phyloP scores from a whole-genome alignment of 2,797 vertebrate species.

The Scleropages formosus region DNA sequence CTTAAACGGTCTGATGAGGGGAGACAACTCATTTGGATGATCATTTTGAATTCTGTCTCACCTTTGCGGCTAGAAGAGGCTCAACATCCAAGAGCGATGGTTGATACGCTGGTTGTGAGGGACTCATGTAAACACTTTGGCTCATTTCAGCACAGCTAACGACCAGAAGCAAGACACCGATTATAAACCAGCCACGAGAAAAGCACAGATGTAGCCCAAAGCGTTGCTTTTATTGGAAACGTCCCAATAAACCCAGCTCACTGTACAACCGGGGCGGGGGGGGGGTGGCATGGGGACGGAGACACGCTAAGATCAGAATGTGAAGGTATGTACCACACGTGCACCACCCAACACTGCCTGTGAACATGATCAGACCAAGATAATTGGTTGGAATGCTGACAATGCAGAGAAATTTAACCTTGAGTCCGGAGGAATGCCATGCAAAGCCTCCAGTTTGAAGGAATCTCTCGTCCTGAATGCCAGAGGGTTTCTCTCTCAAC shows the following conservation, averaged over 20 bases:
- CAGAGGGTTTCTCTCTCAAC: slow-evolving; percentile 26
- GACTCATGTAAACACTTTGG: too few species aligned
- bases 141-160: too few species aligned
- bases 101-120: too few species aligned
- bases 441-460: slow-evolving; percentile 36
- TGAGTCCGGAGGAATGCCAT: slow-evolving; percentile 37
- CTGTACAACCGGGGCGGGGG: too few species aligned
- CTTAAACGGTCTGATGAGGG: too few species aligned
- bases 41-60: too few species aligned
- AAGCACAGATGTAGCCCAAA: slow-evolving; percentile 14
- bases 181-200: neutral
- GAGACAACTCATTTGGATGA: too few species aligned
- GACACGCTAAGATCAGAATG: slow-evolving; percentile 60
- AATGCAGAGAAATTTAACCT: slow-evolving; percentile 46
- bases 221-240: slow-evolving; percentile 45
- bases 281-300: neutral
- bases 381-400: slow-evolving; percentile 52
- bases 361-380: slow-evolving; percentile 52
- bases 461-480: slow-evolving; percentile 37
- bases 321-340: slow-evolving; percentile 55
- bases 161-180: neutral
- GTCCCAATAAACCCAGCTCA: slow-evolving; percentile 23
- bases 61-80: too few species aligned
- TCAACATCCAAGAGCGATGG: too few species aligned
- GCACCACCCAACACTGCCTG: slow-evolving; percentile 43